Base-by-base conservation (phyloP, 2,113 vertebrate genomes). In the Tachycineta bicolor region DNA sequence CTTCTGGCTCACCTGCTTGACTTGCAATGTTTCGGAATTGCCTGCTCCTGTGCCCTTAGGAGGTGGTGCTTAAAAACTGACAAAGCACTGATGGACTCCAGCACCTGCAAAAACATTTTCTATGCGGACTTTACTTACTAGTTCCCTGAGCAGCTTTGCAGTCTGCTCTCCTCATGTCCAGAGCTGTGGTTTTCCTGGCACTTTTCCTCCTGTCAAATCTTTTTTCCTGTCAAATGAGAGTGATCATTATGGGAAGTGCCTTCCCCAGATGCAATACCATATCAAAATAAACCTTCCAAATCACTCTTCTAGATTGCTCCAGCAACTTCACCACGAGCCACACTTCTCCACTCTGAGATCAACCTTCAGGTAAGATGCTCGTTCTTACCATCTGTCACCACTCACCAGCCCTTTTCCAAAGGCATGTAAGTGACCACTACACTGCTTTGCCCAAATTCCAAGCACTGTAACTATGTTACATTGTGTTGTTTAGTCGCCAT, bases 221-320 rank as follows among this genome's bases (percentile, higher is more conserved):
- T 62, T 62, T 62, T 53, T 24, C 43, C 43, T 24, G 29, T 33
- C 28, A 67, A 60, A 46, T 1, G 0, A 58, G 0, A 0, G 18
- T 6, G 24, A 49, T 21, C 21, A 52, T 50, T 31, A 78, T 2
- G 14, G n/a, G 33, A 63, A 16, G 24, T 18, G 34, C 37, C 34
- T 26, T 76, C 33, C 50, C 67, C 37, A 59, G 55, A 50, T 3
- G 16, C 0, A 0, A 55, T 5, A 60, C 2, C 17, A 25, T 24
- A 41, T 17, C n/a, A 63, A 70, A 15, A 0, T 2, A 49, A 50
- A 14, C 22, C 52, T 81, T 89, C 23, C 60, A 41, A 55, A 68
- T 16, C n/a, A 21, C 28, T 43, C 68, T 19, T 34, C 15, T 14
- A 78, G 25, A 47, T 0, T 5, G 18, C 39, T 34, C 56, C 34